Evolutionary conservation across 2,888 invertebrate genomes (phyloP), one percentile per base, ranked within the genome.

Genomic region (Plagodis dolabraria): DNA sequence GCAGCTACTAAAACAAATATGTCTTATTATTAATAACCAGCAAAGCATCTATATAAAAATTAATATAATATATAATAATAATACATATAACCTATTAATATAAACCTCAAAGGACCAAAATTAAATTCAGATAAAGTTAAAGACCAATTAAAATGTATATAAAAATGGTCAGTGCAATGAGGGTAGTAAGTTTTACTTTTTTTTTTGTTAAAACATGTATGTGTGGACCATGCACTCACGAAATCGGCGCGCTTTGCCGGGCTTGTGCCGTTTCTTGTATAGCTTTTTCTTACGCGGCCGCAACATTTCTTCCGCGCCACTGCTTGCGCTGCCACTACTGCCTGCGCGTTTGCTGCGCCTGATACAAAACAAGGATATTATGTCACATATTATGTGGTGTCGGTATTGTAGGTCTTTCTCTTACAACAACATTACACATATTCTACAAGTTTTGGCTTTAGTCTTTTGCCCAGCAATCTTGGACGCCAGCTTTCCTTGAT

Each of bases 251-350:
- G 82, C 60, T 73, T 92, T 92, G 75, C 77, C 78, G 61, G 86
- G 91, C 80, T 95, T 95, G 71, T 94, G 95, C 40, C 95, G 92
- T 81, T 95, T 95, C 73, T 95, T 93, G 73, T 95, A 90, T 8
- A 95, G 90, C 77, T 95, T 95, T 72, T 93, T 95, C 87, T 89
- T 94, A 79, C 93, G 94, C 63, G 93, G 93, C 1, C 93, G 84
- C 66, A 92, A 74, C 54, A 91, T 51, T 64, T 93, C 93, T 54
- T 93, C 93, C 0, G 92, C 90, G 22, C 93, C 93, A 64, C 93
- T 93, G 70, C 93, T 93, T 0, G 85, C 90, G 62, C 93, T 92
- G 40, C 93, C 93, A 53, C 92, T 92, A 75, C 92, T 92, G 51
- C 92, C 93, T 0, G 90, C 90, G 44, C 92, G 92, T 68, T 92